Conservation (phyloP, 1,140 invertebrate genomes). For the Camponotus pennsylvanicus region DNA sequence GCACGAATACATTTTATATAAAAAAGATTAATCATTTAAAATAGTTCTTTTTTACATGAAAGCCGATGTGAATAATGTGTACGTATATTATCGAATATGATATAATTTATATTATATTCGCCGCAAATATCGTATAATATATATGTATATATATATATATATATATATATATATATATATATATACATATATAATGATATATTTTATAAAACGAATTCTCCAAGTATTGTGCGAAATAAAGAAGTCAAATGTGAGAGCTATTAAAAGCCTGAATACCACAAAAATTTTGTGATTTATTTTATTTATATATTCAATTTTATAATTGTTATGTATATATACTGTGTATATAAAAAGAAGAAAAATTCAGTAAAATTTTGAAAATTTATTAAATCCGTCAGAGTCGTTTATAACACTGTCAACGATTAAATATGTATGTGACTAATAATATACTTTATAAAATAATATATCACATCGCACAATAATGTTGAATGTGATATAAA, state of each 20-base stretch:
- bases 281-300: conserved; percentile 31
- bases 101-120: conserved; percentile 53
- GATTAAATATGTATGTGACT: background rate
- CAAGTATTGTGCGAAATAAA: conserved; percentile 31
- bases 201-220: conserved; percentile 54
- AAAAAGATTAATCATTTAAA: conserved; percentile 34
- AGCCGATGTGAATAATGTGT: conserved; percentile 24
- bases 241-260: background rate
- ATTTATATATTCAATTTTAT: conserved; percentile 52
- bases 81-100: conserved; percentile 42
- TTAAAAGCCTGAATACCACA: background rate
- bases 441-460: conserved; percentile 33
- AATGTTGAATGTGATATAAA: conserved; percentile 19
- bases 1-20: conserved; percentile 18
- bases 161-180: conserved; percentile 8
- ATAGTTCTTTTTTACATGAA: conserved; percentile 33
- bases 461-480: conserved; percentile 32
- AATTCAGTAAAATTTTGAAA: background rate
- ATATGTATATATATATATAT: background rate
- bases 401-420: conserved; percentile 26
- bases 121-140: conserved; percentile 32
- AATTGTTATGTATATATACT: background rate
- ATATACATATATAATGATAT: conserved; percentile 52
- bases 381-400: background rate
- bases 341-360: background rate